Base-by-base conservation (phyloP, 1,140 invertebrate species). In the Atta texana region DNA sequence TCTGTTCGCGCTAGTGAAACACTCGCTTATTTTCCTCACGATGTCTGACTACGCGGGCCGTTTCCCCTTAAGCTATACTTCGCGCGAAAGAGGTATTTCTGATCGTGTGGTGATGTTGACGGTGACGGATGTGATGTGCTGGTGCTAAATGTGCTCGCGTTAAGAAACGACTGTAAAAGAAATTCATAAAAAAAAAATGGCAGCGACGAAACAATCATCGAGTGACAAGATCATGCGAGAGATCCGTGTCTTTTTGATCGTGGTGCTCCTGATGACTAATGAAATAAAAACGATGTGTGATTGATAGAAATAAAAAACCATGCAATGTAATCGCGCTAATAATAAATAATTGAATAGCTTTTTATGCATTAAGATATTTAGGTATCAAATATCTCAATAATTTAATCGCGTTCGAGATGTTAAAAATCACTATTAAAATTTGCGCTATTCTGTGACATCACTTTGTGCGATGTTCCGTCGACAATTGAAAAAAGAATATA, bases 101-200 rank as follows among this genome's bases (percentile, higher is more conserved):
- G 80, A 66, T 69, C 78, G 89, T 89, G 87, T 86, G 76, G 88
- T 85, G 89, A 77, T 72, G 44, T 53, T 80, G 59, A 88, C 71
- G 80, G 76, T 88, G 89, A 90, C 63, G 63, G 64, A n/a, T 90
- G 89, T 90, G 75, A 64, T 85, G 80, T 90, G 88, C 21, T 85
- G 57, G 86, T 90, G 89, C 16, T 85, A 80, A 90, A 68, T 80
- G 89, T 90, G 89, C 21, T 61, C n/a, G 39, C 51, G 66, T 44
- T 39, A 69, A 61, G 24, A 49, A 74, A 74, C n/a, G n/a, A 82
- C n/a, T n/a, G 18, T 21, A 61, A 72, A 74, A 61, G 39, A 12
- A 21, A 21, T 7, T n/a, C 24, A 18, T 53, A 57, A 57, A 24
- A 68, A 39, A n/a, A 7, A 31, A 68, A 12, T 24, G 24, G 24